Evolutionary conservation across 2,113 vertebrate species (phyloP).

Genomic region (Muscicapa adusta): DNA sequence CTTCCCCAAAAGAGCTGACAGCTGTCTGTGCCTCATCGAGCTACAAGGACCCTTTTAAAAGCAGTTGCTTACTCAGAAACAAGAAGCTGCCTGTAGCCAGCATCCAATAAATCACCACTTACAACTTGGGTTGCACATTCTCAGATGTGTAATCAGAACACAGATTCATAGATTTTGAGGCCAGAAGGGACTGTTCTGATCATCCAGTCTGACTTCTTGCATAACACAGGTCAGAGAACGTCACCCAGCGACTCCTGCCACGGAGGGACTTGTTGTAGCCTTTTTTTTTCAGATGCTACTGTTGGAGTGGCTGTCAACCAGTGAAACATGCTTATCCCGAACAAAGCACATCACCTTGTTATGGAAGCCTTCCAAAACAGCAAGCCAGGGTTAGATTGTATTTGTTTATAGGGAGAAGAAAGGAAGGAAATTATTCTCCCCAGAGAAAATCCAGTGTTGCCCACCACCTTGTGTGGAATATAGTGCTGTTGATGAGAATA

Average conservation of each 20-base stretch:
- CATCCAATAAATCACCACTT: slow-evolving; percentile 53
- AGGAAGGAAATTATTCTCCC: neutral
- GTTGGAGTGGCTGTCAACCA: neutral
- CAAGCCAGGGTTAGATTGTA: neutral
- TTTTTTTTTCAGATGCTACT: slow-evolving; percentile 2
- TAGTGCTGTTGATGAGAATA: neutral
- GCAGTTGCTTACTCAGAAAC: slow-evolving; percentile 23
- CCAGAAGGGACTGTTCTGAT: slow-evolving; percentile 32
- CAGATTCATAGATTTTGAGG: slow-evolving; percentile 43
- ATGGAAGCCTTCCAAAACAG: neutral
- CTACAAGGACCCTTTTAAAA: slow-evolving; percentile 17
- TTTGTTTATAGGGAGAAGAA: slow-evolving; percentile 5
- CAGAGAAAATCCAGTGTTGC: neutral
- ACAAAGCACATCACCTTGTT: neutral
- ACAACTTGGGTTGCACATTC: slow-evolving; percentile 17
- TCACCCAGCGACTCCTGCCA: neutral
- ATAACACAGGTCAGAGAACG: slow-evolving; percentile 43
- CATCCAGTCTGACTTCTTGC: slow-evolving; percentile 8
- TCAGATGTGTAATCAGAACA: slow-evolving; percentile 48
- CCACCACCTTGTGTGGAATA: neutral
- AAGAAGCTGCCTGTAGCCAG: slow-evolving; percentile 30
- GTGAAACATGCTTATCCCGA: neutral
- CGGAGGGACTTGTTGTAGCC: neutral
- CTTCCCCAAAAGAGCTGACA: neutral
- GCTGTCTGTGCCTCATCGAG: neutral